Evolutionary conservation across 2,113 vertebrate genomes (phyloP).

Genomic region (Nannobrachium achirus): DNA sequence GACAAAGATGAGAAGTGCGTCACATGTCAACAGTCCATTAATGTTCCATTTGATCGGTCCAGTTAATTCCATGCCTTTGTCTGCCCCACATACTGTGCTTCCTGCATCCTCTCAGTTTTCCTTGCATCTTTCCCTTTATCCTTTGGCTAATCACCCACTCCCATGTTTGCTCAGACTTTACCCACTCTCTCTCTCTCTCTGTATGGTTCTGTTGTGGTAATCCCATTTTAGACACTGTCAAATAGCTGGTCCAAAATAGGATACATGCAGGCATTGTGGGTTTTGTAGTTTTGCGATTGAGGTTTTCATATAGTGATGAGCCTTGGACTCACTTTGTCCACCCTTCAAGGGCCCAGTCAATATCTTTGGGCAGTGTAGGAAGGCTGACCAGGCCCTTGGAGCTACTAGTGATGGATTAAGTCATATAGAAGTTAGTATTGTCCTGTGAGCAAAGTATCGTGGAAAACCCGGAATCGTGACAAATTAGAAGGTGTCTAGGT

Average conservation of each 20-base stretch:
- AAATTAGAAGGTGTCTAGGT: slow-evolving; percentile 59
- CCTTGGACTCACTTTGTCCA: slow-evolving; percentile 40
- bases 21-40: slow-evolving; percentile 66
- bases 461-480: slow-evolving; percentile 61
- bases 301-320: slow-evolving; percentile 38
- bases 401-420: slow-evolving; percentile 40
- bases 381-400: slow-evolving; percentile 45
- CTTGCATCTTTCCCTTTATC: slow-evolving; percentile 46
- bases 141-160: slow-evolving; percentile 53
- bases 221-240: slow-evolving; percentile 60
- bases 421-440: slow-evolving; percentile 41
- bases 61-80: slow-evolving; percentile 54
- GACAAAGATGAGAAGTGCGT: slow-evolving; percentile 69
- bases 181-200: slow-evolving; percentile 30
- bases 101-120: slow-evolving; percentile 46
- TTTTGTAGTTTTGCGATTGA: slow-evolving; percentile 47
- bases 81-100: slow-evolving; percentile 18
- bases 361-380: slow-evolving; percentile 49
- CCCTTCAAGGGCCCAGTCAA: slow-evolving; percentile 57
- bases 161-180: slow-evolving; percentile 56
- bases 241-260: slow-evolving; percentile 54
- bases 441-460: slow-evolving; percentile 49
- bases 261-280: slow-evolving; percentile 57
- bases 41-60: slow-evolving; percentile 51
- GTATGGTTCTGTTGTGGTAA: slow-evolving; percentile 61